Evolutionary conservation across 2,797 vertebrate species (phyloP).

Genomic region (Serranus cabrilla): DNA sequence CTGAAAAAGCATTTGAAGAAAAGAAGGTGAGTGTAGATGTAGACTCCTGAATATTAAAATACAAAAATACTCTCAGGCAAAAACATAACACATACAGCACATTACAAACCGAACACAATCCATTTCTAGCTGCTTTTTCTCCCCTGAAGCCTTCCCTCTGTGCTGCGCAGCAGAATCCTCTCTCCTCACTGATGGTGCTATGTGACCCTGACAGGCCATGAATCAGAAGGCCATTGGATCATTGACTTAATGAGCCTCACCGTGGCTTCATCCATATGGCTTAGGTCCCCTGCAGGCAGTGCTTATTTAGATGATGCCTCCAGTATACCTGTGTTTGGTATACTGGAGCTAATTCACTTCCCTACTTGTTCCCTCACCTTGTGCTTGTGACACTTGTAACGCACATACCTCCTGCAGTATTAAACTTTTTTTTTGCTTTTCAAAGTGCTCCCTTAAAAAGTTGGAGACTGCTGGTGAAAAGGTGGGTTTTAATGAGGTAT

Average conservation of each 20-base stretch:
- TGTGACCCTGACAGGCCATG: constrained; percentile 42
- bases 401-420: constrained; percentile 2
- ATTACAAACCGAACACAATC: constrained; percentile 25
- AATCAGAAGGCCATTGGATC: constrained; percentile 59
- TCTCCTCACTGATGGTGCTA: constrained; percentile 38
- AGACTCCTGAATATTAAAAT: constrained; percentile 29
- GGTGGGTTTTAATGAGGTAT: constrained; percentile 59
- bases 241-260: constrained; percentile 63
- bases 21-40: constrained; percentile 68
- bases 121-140: constrained; percentile 24
- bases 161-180: constrained; percentile 19
- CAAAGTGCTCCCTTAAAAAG: constrained; percentile 56
- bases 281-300: constrained; percentile 25
- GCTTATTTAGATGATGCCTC: constrained; percentile 48
- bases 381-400: constrained; percentile 24
- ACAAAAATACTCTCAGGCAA: constrained; percentile 9
- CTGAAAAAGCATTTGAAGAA: constrained; percentile 56
- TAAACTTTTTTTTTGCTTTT: constrained; percentile 45
- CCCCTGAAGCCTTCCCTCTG: constrained; percentile 49
- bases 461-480: constrained; percentile 50
- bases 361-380: constrained; percentile 26
- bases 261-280: constrained; percentile 39
- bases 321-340: constrained; percentile 27
- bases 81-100: constrained; percentile 5
- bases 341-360: constrained; percentile 10